phyloP scores from a whole-genome alignment of 2,797 vertebrate species.

The Diglossa cyanea region DNA sequence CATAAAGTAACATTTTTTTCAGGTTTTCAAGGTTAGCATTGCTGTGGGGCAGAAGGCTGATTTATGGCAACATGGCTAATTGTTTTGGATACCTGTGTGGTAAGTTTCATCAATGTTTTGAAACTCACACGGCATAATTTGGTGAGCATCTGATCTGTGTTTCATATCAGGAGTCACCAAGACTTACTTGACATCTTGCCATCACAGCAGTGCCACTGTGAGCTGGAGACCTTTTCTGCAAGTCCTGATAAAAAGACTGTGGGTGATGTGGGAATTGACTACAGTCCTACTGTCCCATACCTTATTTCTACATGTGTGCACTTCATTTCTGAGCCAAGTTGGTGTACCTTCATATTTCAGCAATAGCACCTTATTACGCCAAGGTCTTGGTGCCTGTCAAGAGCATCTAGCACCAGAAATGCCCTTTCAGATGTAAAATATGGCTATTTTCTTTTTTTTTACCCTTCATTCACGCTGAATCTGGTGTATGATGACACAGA shows the following conservation, averaged over 20 bases:
- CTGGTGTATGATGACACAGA: not conserved
- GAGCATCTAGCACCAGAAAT: not conserved
- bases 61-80: not conserved
- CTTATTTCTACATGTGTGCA: not conserved
- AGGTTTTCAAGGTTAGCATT: not conserved
- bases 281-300: not conserved
- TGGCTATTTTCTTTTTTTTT: not conserved
- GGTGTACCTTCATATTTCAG: not conserved
- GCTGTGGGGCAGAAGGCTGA: not conserved
- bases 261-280: not conserved
- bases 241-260: not conserved
- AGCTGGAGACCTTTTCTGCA: not conserved
- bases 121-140: not conserved
- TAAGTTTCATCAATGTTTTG: not conserved
- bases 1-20: not conserved
- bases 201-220: not conserved
- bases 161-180: not conserved
- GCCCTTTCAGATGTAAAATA: not conserved
- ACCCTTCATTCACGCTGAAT: rapidly evolving
- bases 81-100: rapidly evolving
- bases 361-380: not conserved
- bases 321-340: not conserved
- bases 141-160: not conserved
- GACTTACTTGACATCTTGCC: not conserved
- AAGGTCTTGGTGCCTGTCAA: not conserved